A percentile compares a stretch with the other conserved stretches of the same genome.
phyloP scores from a whole-genome alignment of 2,888 invertebrate genomes.

The Neocrepidodera transversa region DNA sequence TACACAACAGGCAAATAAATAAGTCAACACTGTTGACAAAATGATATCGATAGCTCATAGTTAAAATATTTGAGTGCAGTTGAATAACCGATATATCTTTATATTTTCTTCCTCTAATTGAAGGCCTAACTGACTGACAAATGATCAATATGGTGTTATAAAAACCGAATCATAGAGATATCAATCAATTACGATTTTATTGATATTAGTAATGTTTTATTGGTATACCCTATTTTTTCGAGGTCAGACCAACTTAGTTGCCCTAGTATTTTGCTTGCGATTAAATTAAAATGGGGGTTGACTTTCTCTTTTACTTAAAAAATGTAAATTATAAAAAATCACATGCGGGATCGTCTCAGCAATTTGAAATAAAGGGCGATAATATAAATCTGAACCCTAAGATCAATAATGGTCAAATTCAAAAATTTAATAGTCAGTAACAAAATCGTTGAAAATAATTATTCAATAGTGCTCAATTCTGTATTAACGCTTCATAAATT shows the following conservation, averaged over 20 bases:
- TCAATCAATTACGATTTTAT: constrained; percentile 7
- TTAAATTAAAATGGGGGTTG: too few relatives aligned
- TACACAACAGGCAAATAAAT: not conserved
- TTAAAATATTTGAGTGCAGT: constrained; percentile 4
- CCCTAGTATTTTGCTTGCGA: too few relatives aligned
- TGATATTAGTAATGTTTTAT: not conserved
- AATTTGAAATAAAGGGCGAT: too few relatives aligned
- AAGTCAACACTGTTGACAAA: not conserved
- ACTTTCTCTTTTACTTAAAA: too few relatives aligned
- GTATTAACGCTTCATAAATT: too few relatives aligned
- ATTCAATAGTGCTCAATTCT: too few relatives aligned
- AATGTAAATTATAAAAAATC: too few relatives aligned
- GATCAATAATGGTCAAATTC: too few relatives aligned
- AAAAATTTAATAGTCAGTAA: too few relatives aligned
- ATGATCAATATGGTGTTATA: constrained; percentile 1
- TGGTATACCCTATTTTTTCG: constrained; percentile 1
- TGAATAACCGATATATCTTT: constrained; percentile 6
- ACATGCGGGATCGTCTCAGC: too few relatives aligned
- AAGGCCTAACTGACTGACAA: not conserved
- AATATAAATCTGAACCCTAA: too few relatives aligned
- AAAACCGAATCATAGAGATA: constrained; percentile 1
- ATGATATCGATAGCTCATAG: not conserved
- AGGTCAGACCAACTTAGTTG: not conserved
- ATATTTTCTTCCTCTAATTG: not conserved
- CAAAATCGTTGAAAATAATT: too few relatives aligned